A percentile compares a stretch with the other conserved stretches of the same genome.
These are phyloP conservation scores for Cepaea nemoralis DNA, from an alignment of 1,140 invertebrate species.

Conservation along the genomic window DNA sequence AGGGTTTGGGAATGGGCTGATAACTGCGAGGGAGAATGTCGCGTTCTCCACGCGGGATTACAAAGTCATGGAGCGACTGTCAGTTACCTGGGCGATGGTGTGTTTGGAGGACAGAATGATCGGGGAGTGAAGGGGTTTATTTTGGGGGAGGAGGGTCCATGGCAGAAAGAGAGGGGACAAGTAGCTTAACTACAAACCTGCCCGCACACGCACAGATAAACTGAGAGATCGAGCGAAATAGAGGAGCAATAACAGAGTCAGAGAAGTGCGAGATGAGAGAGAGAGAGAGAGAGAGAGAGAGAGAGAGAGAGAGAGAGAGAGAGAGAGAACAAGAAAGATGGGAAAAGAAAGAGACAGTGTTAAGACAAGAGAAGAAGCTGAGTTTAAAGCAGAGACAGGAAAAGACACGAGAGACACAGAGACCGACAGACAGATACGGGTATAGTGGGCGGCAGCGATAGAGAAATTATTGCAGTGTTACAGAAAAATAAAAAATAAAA, in stretches of 20 bases:
- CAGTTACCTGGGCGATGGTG: not conserved
- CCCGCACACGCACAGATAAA: too few relatives aligned
- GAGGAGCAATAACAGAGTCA: too few relatives aligned
- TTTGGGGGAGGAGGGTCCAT: not conserved
- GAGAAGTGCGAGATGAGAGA: not conserved
- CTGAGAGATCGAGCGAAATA: too few relatives aligned
- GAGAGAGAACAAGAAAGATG: too few relatives aligned
- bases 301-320: not conserved
- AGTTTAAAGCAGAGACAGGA: too few relatives aligned
- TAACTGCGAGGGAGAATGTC: slow-evolving; percentile 2
- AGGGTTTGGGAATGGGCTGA: slow-evolving; percentile 4
- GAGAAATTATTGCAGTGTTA: too few relatives aligned
- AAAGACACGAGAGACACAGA: not conserved
- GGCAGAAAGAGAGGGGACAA: too few relatives aligned
- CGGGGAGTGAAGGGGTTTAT: not conserved
- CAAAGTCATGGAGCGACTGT: not conserved
- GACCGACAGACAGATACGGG: not conserved
- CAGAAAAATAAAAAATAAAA: too few relatives aligned
- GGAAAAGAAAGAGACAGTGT: too few relatives aligned
- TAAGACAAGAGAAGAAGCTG: too few relatives aligned
- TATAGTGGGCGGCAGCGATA: too few relatives aligned
- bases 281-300: not conserved
- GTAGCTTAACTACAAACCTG: too few relatives aligned
- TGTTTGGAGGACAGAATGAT: not conserved
- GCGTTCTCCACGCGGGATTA: slow-evolving; percentile 1